Base-by-base conservation (phyloP, 2,797 vertebrate species). In the Sebastes itinus region DNA sequence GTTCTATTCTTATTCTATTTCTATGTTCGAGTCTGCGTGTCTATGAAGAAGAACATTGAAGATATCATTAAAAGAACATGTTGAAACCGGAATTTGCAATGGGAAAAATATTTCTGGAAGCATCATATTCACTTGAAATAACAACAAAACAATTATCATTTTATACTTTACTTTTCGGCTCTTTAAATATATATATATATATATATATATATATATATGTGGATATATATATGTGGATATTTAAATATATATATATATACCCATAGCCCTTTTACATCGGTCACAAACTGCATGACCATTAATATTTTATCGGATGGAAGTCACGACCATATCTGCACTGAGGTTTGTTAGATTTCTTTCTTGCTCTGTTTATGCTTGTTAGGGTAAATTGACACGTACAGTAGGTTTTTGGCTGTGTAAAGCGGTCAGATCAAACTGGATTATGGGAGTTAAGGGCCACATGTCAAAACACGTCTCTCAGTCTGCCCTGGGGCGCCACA, bases 391-490 rank as follows among this genome's bases (percentile, higher is more conserved):
- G 78, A 88, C 74, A 85, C 82, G 72, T 85, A 80, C 78, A 86
- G 85, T 81, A 64, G 67, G 56, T 73, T 75, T 89, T 81, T 63
- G 73, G 77, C 66, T 74, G 32, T 63, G 60, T 74, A 76, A 78
- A 81, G 77, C 30, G 35, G 81, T 80, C 84, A 86, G 85, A 89
- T 83, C 74, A 77, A 80, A 62, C 68, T 78, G 85, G 85, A 91
- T 92, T 87, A 88, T 55, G 66, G 71, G 84, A 87, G 88, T 88
- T 84, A 92, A 89, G 75, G 77, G 78, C 82, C 81, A 76, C 93
- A 81, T 82, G 84, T 93, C 89, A 91, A 89, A 91, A 92, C 90
- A 86, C 12, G 81, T 72, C 82, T 80, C 71, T 88, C 85, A 83
- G 77, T 85, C 76, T 80, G 79, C 83, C 84, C 75, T 2, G 28